A percentile compares a stretch with the other conserved stretches of the same genome.
phyloP scores from a whole-genome alignment of 2,797 vertebrate genomes.

The Phoeniculus purpureus region DNA sequence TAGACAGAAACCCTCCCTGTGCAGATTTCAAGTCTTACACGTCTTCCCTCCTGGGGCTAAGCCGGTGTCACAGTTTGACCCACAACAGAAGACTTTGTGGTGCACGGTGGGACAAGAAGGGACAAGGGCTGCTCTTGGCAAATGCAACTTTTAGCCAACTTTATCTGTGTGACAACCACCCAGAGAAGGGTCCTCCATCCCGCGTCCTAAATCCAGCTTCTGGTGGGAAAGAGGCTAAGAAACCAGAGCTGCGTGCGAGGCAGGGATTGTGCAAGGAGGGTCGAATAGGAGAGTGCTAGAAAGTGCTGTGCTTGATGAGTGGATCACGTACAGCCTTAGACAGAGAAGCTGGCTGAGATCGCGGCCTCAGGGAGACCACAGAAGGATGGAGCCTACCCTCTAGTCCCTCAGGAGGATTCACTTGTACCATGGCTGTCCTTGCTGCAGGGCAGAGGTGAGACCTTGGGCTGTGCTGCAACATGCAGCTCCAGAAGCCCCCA shows the following conservation, averaged over 20 bases:
- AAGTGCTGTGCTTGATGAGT: fast-evolving
- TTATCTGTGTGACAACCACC: neutral
- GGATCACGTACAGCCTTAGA: neutral
- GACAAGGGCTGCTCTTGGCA: neutral
- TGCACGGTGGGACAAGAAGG: neutral
- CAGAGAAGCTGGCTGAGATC: neutral
- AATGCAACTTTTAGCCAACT: neutral
- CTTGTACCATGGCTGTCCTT: fast-evolving
- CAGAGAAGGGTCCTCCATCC: neutral
- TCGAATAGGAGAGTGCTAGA: neutral
- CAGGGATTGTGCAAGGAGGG: neutral
- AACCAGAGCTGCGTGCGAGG: neutral
- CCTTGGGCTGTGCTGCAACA: neutral
- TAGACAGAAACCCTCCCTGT: fast-evolving
- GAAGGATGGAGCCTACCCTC: neutral
- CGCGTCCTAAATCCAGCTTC: neutral
- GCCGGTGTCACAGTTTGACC: neutral
- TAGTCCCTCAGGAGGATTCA: neutral
- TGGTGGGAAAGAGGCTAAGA: neutral
- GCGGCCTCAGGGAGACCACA: neutral
- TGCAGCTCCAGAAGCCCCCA: neutral
- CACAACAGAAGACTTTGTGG: neutral
- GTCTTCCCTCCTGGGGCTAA: neutral
- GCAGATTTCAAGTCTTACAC: neutral
- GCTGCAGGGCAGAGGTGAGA: neutral